A percentile compares a stretch with the other conserved stretches of the same genome.
Evolutionary conservation across 2,888 invertebrate species (phyloP).

Genomic region (Onchidella celtica): DNA sequence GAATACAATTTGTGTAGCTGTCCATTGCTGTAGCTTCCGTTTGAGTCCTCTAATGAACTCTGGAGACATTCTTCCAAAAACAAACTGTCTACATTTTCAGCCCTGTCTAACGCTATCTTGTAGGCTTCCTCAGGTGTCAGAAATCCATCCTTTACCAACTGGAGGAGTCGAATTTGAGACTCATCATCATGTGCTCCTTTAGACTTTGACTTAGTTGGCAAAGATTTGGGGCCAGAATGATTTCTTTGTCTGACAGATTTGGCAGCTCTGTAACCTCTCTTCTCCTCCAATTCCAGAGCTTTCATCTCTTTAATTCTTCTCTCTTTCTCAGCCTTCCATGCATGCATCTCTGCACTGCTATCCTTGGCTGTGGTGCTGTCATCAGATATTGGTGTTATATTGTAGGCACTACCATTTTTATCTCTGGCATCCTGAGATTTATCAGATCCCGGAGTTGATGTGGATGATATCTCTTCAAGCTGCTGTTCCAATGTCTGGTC

Average conservation of each 20-base stretch:
- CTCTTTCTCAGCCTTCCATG: slow-evolving; percentile 36
- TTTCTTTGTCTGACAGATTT: slow-evolving; percentile 18
- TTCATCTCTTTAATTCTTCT: slow-evolving; percentile 22
- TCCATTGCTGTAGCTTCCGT: background rate
- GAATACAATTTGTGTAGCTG: slow-evolving; percentile 46
- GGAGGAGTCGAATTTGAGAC: slow-evolving; percentile 18
- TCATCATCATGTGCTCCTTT: too few species aligned
- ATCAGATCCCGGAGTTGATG: slow-evolving; percentile 59
- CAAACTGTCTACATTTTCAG: background rate
- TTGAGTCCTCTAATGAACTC: slow-evolving; percentile 18
- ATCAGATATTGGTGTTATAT: slow-evolving; percentile 57
- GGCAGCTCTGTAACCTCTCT: background rate
- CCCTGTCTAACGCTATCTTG: slow-evolving; percentile 34
- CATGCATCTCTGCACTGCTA: slow-evolving; percentile 63
- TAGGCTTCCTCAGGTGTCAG: slow-evolving; percentile 45
- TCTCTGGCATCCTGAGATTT: slow-evolving; percentile 59
- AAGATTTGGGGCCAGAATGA: background rate
- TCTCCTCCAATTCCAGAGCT: slow-evolving; percentile 9
- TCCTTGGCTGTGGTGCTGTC: slow-evolving; percentile 71
- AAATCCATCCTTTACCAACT: slow-evolving; percentile 43
- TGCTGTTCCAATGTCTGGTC: slow-evolving; percentile 63
- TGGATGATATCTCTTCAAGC: slow-evolving; percentile 67
- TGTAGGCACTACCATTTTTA: slow-evolving; percentile 52
- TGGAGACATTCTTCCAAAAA: background rate
- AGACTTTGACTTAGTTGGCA: background rate